Percentiles rank a stretch among this genome's conserved stretches.
Conservation (phyloP, 2,797 vertebrate species). For the Ceyx erithaca region DNA sequence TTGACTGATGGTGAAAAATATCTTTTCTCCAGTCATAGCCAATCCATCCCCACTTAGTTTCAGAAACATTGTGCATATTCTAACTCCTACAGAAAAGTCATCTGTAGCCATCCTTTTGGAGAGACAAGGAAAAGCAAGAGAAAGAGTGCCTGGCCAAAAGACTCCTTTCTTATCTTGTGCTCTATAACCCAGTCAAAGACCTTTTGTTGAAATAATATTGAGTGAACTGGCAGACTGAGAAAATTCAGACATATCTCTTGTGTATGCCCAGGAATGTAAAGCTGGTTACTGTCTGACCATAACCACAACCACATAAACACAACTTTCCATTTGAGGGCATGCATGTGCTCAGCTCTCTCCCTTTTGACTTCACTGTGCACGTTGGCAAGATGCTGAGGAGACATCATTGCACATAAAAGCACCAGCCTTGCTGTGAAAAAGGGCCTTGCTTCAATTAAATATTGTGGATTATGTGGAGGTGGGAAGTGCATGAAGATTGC, state of each 20-base stretch:
- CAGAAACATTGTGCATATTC: background rate
- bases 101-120: background rate
- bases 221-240: constrained; percentile 17
- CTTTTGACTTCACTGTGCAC: background rate
- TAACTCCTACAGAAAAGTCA: background rate
- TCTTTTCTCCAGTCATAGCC: background rate
- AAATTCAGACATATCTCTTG: constrained; percentile 43
- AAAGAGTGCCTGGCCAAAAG: background rate
- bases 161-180: background rate
- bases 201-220: constrained; percentile 6
- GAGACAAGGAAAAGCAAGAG: background rate
- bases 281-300: constrained; percentile 58
- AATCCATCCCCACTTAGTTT: background rate
- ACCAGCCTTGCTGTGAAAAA: background rate
- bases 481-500: background rate
- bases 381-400: constrained; percentile 9
- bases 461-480: background rate
- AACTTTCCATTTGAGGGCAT: constrained; percentile 63
- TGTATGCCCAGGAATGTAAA: constrained; percentile 39
- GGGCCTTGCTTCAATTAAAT: background rate
- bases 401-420: constrained; percentile 27
- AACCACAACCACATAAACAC: constrained; percentile 71
- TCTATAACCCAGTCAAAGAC: constrained; percentile 6
- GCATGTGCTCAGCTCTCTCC: constrained; percentile 17
- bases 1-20: background rate